Conservation (phyloP, 2,888 invertebrate genomes). For the Conus canariensis region DNA sequence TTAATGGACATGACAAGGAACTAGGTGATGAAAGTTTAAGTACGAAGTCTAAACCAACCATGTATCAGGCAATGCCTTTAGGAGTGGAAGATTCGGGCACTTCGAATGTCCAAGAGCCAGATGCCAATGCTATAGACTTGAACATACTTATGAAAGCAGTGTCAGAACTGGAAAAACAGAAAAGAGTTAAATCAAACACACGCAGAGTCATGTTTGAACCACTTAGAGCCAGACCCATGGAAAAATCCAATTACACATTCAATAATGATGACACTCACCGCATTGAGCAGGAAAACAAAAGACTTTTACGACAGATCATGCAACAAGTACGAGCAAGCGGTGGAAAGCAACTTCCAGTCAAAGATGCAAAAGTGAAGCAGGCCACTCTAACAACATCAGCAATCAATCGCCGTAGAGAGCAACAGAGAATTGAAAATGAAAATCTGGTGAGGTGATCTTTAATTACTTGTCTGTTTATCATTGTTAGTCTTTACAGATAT, state of each 20-base stretch:
- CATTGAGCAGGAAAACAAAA: conserved; percentile 75
- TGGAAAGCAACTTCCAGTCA: conserved; percentile 45
- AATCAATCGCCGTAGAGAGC: conserved; percentile 80
- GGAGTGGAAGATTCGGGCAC: conserved; percentile 26
- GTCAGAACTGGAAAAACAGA: conserved; percentile 70
- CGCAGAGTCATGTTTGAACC: conserved; percentile 71
- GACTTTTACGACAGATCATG: conserved; percentile 72
- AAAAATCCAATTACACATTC: conserved; percentile 67
- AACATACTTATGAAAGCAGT: conserved; percentile 72
- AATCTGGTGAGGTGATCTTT: conserved; percentile 79
- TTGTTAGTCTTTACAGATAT: neutral
- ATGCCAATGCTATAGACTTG: conserved; percentile 64
- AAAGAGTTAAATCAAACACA: conserved; percentile 65
- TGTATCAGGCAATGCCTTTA: conserved; percentile 40
- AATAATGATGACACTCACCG: conserved; percentile 62
- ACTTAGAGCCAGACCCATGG: conserved; percentile 49
- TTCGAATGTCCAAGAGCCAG: conserved; percentile 49
- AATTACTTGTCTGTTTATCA: neutral
- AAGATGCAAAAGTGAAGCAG: conserved; percentile 48
- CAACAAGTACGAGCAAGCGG: conserved; percentile 54
- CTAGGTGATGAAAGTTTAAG: neutral
- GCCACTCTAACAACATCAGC: conserved; percentile 77
- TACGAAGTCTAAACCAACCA: conserved; percentile 19
- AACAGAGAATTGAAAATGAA: conserved; percentile 81
- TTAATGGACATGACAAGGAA: conserved; percentile 41